Conservation (phyloP, 2,888 invertebrate species). For the Leptinotarsa haldemani region DNA sequence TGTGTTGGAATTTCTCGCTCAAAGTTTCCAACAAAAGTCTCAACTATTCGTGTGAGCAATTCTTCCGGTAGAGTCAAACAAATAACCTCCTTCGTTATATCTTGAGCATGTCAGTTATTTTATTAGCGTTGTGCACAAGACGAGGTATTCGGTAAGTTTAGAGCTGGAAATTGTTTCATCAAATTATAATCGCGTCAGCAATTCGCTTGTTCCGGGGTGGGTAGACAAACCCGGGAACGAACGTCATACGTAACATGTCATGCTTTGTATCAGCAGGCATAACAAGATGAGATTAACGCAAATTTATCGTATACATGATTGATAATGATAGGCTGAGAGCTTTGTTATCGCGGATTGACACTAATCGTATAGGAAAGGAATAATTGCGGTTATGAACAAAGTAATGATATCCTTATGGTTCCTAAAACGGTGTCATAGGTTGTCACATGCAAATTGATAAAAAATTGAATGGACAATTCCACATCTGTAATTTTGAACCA, state of each 20-base stretch:
- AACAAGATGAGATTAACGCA: neutral
- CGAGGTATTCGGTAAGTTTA: neutral
- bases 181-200: conserved; percentile 7
- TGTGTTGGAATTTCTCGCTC: no score
- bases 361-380: neutral
- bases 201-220: neutral
- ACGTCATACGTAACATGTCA: conserved; percentile 5
- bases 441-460: no score
- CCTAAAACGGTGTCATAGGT: no score
- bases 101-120: neutral
- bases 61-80: no score
- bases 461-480: no score
- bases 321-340: neutral
- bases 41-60: no score
- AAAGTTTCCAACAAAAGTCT: no score
- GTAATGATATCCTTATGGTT: neutral
- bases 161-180: conserved; percentile 1
- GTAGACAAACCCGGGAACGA: neutral
- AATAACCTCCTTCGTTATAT: neutral
- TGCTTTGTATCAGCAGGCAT: neutral
- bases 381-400: neutral
- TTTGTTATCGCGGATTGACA: neutral
- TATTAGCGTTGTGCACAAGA: neutral
- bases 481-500: no score
- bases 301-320: conserved; percentile 1